phyloP scores from a whole-genome alignment of 2,113 vertebrate species.

The Pheucticus melanocephalus region DNA sequence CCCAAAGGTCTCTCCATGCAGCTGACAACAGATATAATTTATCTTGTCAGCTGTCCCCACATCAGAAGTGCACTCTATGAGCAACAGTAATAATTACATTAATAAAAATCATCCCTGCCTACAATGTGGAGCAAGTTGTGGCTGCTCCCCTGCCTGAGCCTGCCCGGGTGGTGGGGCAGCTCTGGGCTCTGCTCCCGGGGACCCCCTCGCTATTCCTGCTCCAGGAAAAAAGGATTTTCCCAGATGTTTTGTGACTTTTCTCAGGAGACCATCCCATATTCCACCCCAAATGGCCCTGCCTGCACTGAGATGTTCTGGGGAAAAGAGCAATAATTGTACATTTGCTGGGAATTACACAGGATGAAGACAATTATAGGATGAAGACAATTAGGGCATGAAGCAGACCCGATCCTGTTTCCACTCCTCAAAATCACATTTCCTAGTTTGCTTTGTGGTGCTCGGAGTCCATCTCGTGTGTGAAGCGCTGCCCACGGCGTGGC shows the following conservation, averaged over 20 bases:
- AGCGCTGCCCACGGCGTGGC: background rate
- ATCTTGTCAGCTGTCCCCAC: slow-evolving; percentile 4
- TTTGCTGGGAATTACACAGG: background rate
- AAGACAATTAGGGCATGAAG: background rate
- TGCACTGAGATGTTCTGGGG: fast-evolving
- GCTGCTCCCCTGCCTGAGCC: background rate
- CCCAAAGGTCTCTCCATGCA: background rate
- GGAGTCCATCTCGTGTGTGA: background rate
- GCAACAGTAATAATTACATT: background rate
- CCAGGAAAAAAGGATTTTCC: background rate
- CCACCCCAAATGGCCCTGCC: fast-evolving
- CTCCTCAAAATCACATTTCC: background rate
- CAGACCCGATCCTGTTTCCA: background rate
- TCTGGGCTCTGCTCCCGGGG: fast-evolving
- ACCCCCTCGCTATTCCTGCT: background rate
- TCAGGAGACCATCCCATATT: background rate
- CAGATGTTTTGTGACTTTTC: background rate
- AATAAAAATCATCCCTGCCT: background rate
- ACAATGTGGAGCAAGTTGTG: background rate
- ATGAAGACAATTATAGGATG: background rate
- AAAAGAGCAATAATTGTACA: background rate
- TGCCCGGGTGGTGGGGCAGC: background rate
- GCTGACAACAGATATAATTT: background rate
- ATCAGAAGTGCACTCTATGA: background rate
- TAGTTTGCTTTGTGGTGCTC: background rate